Evolutionary conservation across 2,113 vertebrate genomes (phyloP).

Genomic region (Ancistrus triradiatus): DNA sequence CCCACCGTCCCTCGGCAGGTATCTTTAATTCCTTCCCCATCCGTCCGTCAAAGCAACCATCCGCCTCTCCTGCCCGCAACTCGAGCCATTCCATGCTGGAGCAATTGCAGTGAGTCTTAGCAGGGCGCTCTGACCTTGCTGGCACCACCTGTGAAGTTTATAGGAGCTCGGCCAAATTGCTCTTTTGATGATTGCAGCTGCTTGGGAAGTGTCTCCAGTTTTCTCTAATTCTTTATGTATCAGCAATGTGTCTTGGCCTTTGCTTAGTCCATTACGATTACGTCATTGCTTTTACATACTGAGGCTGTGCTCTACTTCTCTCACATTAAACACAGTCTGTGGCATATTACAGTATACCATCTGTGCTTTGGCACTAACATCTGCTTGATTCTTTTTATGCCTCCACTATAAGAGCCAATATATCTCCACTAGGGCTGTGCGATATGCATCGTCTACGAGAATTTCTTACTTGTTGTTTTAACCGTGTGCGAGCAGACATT

Average conservation of each 20-base stretch:
- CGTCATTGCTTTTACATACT: conserved; percentile 23
- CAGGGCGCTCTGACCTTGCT: conserved; percentile 8
- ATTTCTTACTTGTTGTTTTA: too few species aligned
- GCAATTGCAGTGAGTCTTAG: conserved; percentile 9
- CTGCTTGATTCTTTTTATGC: conserved; percentile 31
- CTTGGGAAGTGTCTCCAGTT: background rate
- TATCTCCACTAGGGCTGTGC: too few species aligned
- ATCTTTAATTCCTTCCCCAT: conserved; percentile 87
- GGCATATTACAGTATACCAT: conserved; percentile 32
- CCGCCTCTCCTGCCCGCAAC: conserved; percentile 17
- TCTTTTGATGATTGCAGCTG: conserved; percentile 1
- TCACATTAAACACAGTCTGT: conserved; percentile 24
- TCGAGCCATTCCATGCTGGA: conserved; percentile 42
- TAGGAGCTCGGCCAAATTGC: background rate
- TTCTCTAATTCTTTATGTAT: background rate
- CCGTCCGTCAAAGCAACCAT: conserved; percentile 45
- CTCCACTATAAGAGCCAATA: conserved; percentile 18
- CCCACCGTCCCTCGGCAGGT: conserved; percentile 94
- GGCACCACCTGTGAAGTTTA: background rate
- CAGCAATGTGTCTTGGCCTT: conserved; percentile 2
- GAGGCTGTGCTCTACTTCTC: background rate
- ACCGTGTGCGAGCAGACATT: too few species aligned
- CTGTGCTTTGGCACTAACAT: conserved; percentile 33
- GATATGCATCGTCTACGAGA: too few species aligned
- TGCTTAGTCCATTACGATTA: conserved; percentile 7